Evolutionary conservation across 2,797 vertebrate genomes (phyloP).

Genomic region (Chelonia mydas): DNA sequence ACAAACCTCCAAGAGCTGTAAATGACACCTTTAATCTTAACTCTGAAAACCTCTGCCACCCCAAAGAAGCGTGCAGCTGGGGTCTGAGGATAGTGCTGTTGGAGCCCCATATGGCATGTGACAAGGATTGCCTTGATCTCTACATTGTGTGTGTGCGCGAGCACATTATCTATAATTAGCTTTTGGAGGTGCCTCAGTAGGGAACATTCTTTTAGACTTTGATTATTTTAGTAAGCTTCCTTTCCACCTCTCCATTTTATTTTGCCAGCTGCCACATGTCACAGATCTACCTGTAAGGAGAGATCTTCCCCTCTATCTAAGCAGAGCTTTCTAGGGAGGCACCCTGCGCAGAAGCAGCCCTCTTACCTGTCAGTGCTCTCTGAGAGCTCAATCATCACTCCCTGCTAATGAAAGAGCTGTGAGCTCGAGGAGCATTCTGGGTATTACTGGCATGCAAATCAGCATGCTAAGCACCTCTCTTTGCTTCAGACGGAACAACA

Average conservation of each 20-base stretch:
- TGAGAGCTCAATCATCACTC: neutral
- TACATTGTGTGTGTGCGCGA: neutral
- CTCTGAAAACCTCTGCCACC: neutral
- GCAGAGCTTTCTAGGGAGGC: neutral
- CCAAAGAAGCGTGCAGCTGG: neutral
- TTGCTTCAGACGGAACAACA: conserved; percentile 44
- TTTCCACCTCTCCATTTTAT: neutral
- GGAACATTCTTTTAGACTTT: neutral
- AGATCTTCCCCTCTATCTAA: neutral
- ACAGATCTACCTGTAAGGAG: neutral
- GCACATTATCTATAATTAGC: neutral
- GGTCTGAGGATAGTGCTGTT: neutral
- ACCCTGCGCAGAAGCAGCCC: neutral
- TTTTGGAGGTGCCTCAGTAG: neutral
- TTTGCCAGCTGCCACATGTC: neutral
- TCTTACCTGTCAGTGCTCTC: neutral
- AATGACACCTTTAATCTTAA: neutral
- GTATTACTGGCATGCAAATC: neutral
- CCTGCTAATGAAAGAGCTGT: neutral
- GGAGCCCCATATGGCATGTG: neutral
- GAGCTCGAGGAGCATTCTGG: neutral
- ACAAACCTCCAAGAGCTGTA: neutral
- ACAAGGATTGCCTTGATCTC: neutral
- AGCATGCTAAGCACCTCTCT: neutral
- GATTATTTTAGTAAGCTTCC: neutral